Evolutionary conservation across 1,140 invertebrate species (phyloP).

Genomic region (Planococcus citri): DNA sequence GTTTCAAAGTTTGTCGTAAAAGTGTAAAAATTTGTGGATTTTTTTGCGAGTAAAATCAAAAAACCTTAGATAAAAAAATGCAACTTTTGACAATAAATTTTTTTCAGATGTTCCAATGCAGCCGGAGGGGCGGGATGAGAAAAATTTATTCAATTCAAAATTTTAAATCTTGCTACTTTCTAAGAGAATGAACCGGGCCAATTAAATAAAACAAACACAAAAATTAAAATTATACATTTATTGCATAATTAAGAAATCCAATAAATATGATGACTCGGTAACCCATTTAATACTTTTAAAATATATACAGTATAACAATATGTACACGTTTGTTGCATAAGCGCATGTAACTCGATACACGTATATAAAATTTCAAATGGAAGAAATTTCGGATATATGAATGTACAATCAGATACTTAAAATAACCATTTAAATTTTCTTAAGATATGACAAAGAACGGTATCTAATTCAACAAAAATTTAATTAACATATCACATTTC

Average conservation of each 20-base stretch:
- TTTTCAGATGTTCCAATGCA: too few species aligned
- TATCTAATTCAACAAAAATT: slow-evolving; percentile 2
- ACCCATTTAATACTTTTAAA: slow-evolving; percentile 19
- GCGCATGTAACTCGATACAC: background rate
- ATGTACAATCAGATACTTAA: background rate
- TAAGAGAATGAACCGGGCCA: too few species aligned
- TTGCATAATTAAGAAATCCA: background rate
- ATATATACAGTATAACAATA: slow-evolving; percentile 9
- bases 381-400: background rate
- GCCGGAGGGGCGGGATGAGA: too few species aligned
- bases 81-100: too few species aligned
- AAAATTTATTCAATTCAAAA: too few species aligned
- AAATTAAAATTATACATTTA: too few species aligned
- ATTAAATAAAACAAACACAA: too few species aligned
- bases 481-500: background rate
- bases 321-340: background rate
- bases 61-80: too few species aligned
- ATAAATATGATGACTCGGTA: slow-evolving; percentile 1
- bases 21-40: too few species aligned
- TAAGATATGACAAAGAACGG: background rate
- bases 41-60: too few species aligned
- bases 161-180: too few species aligned
- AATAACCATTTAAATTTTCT: background rate
- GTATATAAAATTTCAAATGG: slow-evolving; percentile 5
- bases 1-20: too few species aligned